Conservation (phyloP, 2,113 vertebrate species). For the Dromiciops gliroides region DNA sequence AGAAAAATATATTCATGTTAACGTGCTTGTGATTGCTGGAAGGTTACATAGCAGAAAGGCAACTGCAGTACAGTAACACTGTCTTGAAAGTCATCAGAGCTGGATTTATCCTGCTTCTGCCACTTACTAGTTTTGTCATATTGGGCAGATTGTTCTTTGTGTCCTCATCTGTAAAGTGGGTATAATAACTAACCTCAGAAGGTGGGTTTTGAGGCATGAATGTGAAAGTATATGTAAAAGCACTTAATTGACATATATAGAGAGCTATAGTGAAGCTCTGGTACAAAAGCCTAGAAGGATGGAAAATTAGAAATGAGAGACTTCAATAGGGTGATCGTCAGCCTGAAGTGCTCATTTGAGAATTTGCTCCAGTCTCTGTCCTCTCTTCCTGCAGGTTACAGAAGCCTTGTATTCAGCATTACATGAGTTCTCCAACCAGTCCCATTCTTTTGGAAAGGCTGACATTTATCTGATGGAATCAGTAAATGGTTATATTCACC, state of each 20-base stretch:
- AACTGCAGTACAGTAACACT: background rate
- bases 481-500: background rate
- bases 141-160: background rate
- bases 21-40: background rate
- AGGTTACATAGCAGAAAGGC: background rate
- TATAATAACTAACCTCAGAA: background rate
- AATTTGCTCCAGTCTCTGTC: background rate
- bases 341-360: background rate
- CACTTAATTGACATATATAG: background rate
- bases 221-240: background rate
- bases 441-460: constrained; percentile 24
- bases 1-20: background rate
- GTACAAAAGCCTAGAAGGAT: background rate
- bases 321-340: background rate
- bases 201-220: background rate
- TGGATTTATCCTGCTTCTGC: background rate
- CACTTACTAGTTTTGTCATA: background rate
- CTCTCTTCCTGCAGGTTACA: background rate
- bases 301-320: background rate
- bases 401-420: background rate
- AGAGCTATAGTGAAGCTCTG: background rate
- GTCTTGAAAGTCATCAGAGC: background rate
- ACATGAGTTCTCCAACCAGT: background rate
- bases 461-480: constrained; percentile 38
- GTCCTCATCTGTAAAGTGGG: background rate